Evolutionary conservation across 1,140 invertebrate species (phyloP).

Genomic region (Rhyzopertha dominica): DNA sequence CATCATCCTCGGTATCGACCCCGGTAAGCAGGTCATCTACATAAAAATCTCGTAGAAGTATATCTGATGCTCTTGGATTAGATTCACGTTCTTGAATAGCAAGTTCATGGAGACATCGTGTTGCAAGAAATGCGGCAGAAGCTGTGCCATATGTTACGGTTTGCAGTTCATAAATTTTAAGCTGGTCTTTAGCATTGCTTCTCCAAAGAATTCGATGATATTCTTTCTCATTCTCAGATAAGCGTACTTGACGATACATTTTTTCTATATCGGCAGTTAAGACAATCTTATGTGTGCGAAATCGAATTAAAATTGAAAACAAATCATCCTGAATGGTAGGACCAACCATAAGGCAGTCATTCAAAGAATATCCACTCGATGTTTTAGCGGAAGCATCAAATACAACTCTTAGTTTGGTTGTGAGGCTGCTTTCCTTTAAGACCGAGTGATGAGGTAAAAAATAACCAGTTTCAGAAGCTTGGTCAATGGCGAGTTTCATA

Average conservation of each 20-base stretch:
- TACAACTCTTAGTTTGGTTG: conserved; percentile 34
- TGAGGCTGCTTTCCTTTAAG: too few relatives aligned
- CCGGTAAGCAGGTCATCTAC: conserved; percentile 47
- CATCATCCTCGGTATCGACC: conserved; percentile 26
- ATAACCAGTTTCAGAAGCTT: too few relatives aligned
- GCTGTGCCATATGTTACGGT: conserved; percentile 41
- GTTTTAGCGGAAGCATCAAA: conserved; percentile 39
- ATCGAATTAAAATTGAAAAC: conserved; percentile 1
- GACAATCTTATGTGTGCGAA: conserved; percentile 7
- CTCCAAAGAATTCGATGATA: conserved; percentile 16
- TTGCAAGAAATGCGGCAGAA: conserved; percentile 38
- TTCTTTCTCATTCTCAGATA: conserved; percentile 3
- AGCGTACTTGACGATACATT: conserved; percentile 14
- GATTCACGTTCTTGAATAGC: conserved; percentile 29
- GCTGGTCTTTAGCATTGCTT: conserved; percentile 17
- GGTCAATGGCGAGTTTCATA: too few relatives aligned
- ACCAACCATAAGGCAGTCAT: conserved; percentile 32
- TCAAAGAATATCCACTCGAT: conserved; percentile 28
- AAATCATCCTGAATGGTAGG: conserved; percentile 15
- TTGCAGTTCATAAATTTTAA: conserved; percentile 31
- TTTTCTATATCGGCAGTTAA: conserved; percentile 20
- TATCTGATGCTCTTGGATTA: conserved; percentile 31
- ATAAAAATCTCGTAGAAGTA: conserved; percentile 43
- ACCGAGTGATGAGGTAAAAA: too few relatives aligned
- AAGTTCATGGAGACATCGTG: conserved; percentile 31